Conservation (phyloP, 2,888 invertebrate species). For the Hedychridium roseum region DNA sequence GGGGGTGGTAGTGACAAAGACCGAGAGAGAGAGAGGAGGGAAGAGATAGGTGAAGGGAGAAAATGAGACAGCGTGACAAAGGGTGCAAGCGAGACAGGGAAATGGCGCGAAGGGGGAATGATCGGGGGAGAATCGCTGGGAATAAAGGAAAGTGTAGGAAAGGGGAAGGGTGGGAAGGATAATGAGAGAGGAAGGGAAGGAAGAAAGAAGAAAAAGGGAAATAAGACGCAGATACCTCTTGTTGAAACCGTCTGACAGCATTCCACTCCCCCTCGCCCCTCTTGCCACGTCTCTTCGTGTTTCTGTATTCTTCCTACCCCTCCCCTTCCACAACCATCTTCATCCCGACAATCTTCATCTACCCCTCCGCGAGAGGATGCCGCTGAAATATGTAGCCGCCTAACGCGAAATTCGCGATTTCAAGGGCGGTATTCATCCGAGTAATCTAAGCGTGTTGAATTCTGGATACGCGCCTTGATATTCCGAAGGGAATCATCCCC, state of each 20-base stretch:
- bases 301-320: slow-evolving; percentile 8
- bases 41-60: too few relatives aligned
- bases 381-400: slow-evolving; percentile 45
- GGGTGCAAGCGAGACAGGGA: too few relatives aligned
- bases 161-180: too few relatives aligned
- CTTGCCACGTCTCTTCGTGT: slow-evolving; percentile 17
- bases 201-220: too few relatives aligned
- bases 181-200: too few relatives aligned
- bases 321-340: slow-evolving; percentile 9
- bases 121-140: too few relatives aligned
- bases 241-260: slow-evolving; percentile 20
- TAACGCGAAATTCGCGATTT: slow-evolving; percentile 31
- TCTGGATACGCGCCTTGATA: slow-evolving; percentile 3
- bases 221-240: too few relatives aligned
- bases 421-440: slow-evolving; percentile 29
- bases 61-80: too few relatives aligned
- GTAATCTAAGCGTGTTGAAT: slow-evolving; percentile 6
- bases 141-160: too few relatives aligned
- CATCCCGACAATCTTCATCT: slow-evolving; percentile 24
- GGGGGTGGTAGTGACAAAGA: slow-evolving; percentile 3
- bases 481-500: neutral
- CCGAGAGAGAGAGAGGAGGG: too few relatives aligned
- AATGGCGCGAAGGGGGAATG: too few relatives aligned
- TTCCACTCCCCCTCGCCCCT: slow-evolving; percentile 8
- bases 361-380: slow-evolving; percentile 27